Evolutionary conservation across 2,113 vertebrate genomes (phyloP), one percentile per base, ranked within the genome.

Genomic region (Microcebus murinus): DNA sequence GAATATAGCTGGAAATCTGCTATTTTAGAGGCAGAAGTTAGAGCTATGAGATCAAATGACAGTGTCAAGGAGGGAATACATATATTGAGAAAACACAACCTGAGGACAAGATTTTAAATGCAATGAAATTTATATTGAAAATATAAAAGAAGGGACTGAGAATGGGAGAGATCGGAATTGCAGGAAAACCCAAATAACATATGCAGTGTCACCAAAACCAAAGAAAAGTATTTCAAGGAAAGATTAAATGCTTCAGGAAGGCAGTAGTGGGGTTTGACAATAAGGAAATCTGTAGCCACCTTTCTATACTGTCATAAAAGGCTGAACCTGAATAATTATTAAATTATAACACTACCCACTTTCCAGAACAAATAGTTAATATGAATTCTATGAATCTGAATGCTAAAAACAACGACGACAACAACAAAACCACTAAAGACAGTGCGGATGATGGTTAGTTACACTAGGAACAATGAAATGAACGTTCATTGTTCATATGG

Each of bases 301-400:
- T 83, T 94, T 93, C 74, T 36, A 74, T 1, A 86, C 18, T 45
- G 31, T 76, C 5, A 2, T 15, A 52, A 95, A 12, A 96, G 3
- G 82, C 48, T n/a, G 31, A 92, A 21, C 36, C 50, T 81, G 45
- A 92, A 94, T 77, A 85, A 85, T 42, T 91, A 89, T 81, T 55
- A 71, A 63, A 88, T 67, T 36, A 31, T 17, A 90, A 90, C 8
- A 85, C 34, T 92, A 39, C 13, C 29, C 8, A 92, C 13, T 57
- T 93, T 71, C 67, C 36, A 92, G 42, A 94, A 87, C 12, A 63
- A 95, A 84, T 18, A 85, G 12, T 52, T 82, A 61, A 67, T 57
- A 61, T 79, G 96, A 95, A 86, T 65, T n/a, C 92, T 52, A 63
- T 1, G 39, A 96, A 81, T 91, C 4, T 67, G 31, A 96, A 70